phyloP scores from a whole-genome alignment of 2,113 vertebrate genomes.

The Garra rufa region DNA sequence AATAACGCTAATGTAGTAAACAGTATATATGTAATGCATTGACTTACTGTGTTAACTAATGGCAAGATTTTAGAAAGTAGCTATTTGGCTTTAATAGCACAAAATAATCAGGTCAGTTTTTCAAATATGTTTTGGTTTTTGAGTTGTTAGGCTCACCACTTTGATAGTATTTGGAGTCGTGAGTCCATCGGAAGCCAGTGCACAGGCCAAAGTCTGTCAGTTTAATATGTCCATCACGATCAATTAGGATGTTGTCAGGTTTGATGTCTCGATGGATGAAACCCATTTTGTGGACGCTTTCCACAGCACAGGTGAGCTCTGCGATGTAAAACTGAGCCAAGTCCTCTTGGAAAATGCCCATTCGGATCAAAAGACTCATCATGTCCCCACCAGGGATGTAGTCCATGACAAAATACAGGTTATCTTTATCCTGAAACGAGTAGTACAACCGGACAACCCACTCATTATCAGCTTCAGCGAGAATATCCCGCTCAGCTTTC shows the following conservation, averaged over 20 bases:
- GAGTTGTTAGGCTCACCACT: conserved; percentile 81
- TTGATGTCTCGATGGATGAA: conserved; percentile 99
- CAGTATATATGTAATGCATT: background rate
- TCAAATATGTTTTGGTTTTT: background rate
- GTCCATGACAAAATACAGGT: conserved; percentile 99
- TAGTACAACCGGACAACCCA: conserved; percentile 99
- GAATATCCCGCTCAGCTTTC: conserved; percentile 97
- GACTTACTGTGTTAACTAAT: background rate
- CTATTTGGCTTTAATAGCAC: background rate
- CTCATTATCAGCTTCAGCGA: conserved; percentile 98
- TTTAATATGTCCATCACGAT: conserved; percentile 97
- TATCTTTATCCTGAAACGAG: conserved; percentile 98
- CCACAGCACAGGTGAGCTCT: conserved; percentile 94
- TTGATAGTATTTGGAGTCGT: conserved; percentile 99
- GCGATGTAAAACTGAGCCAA: conserved; percentile 97
- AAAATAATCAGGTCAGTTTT: background rate
- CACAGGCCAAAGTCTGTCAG: conserved; percentile 97
- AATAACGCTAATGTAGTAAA: background rate
- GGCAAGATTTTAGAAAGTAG: background rate
- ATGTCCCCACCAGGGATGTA: conserved; percentile 99
- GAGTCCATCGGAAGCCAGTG: conserved; percentile 98
- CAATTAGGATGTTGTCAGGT: conserved; percentile 98
- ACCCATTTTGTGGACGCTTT: conserved; percentile 99
- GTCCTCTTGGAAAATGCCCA: conserved; percentile 95
- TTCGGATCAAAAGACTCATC: conserved; percentile 98